These are phyloP conservation scores for Erythrolamprus reginae DNA, from an alignment of 2,113 vertebrate genomes.

Conservation along the genomic window DNA sequence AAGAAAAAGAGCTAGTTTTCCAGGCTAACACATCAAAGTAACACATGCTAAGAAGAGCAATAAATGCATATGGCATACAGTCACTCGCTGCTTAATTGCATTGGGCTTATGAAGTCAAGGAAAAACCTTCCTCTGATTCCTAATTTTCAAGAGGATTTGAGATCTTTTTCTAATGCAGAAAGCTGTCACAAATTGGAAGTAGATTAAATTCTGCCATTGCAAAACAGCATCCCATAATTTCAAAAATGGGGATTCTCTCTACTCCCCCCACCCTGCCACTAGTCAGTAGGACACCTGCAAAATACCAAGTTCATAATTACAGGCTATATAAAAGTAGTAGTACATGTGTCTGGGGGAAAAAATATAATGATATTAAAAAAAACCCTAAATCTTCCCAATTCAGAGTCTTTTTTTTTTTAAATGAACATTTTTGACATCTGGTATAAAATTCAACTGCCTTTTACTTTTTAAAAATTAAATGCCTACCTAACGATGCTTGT, in stretches of 20 bases:
- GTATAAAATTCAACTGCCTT: slow-evolving; percentile 43
- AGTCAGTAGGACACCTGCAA: slow-evolving; percentile 52
- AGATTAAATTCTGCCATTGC: slow-evolving; percentile 69
- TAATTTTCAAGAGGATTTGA: slow-evolving; percentile 67
- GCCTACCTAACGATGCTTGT: slow-evolving; percentile 35
- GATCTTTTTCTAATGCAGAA: slow-evolving; percentile 60
- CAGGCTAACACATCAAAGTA: slow-evolving; percentile 84
- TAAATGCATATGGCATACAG: slow-evolving; percentile 79
- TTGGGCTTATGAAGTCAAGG: slow-evolving; percentile 69
- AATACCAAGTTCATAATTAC: slow-evolving; percentile 58
- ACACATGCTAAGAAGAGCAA: slow-evolving; percentile 81
- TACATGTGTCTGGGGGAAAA: slow-evolving; percentile 51
- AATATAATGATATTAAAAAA: slow-evolving; percentile 39
- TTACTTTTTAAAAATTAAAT: slow-evolving; percentile 43
- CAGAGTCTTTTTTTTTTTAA: slow-evolving; percentile 22
- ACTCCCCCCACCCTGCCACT: background rate
- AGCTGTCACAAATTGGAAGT: slow-evolving; percentile 72
- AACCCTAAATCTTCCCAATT: slow-evolving; percentile 51
- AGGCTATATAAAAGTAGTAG: slow-evolving; percentile 43
- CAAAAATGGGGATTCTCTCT: slow-evolving; percentile 55
- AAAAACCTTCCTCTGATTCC: slow-evolving; percentile 71
- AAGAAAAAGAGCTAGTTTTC: slow-evolving; percentile 80
- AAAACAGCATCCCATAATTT: slow-evolving; percentile 66
- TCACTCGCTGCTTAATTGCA: slow-evolving; percentile 78
- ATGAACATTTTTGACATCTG: slow-evolving; percentile 30